These are phyloP conservation scores for Pinna nobilis DNA, from an alignment of 1,140 invertebrate species.

Conservation along the genomic window DNA sequence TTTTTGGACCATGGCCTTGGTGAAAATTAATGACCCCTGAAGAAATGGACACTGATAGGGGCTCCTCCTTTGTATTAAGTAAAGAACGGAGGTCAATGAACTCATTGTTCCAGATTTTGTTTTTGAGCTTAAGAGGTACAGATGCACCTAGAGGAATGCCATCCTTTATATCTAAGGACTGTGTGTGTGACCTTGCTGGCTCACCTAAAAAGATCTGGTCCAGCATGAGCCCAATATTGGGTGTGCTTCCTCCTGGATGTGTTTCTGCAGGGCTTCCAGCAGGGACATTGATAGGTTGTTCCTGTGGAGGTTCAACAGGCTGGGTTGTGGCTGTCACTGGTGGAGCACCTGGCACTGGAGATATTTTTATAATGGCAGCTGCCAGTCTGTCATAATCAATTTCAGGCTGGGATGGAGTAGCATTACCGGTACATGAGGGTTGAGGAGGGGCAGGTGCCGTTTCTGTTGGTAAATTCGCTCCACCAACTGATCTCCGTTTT, in stretches of 20 bases:
- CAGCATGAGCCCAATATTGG: too few relatives aligned
- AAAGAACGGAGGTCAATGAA: background rate
- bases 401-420: background rate
- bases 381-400: constrained; percentile 2
- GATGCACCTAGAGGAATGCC: background rate
- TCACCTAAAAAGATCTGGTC: background rate
- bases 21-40: background rate
- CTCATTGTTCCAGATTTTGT: background rate
- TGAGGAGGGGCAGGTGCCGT: background rate
- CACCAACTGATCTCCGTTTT: background rate
- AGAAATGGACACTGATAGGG: background rate
- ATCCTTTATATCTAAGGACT: background rate
- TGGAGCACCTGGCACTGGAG: background rate
- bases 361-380: background rate
- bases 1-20: background rate
- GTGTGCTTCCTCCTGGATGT: too few relatives aligned
- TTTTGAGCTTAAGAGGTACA: background rate
- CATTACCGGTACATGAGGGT: background rate
- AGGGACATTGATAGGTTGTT: background rate
- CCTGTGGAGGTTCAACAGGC: background rate
- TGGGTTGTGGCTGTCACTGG: background rate
- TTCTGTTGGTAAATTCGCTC: background rate
- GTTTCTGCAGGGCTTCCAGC: background rate
- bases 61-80: too few relatives aligned
- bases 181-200: background rate